Evolutionary conservation across 2,797 vertebrate species (phyloP).

Genomic region (Anabas testudineus): DNA sequence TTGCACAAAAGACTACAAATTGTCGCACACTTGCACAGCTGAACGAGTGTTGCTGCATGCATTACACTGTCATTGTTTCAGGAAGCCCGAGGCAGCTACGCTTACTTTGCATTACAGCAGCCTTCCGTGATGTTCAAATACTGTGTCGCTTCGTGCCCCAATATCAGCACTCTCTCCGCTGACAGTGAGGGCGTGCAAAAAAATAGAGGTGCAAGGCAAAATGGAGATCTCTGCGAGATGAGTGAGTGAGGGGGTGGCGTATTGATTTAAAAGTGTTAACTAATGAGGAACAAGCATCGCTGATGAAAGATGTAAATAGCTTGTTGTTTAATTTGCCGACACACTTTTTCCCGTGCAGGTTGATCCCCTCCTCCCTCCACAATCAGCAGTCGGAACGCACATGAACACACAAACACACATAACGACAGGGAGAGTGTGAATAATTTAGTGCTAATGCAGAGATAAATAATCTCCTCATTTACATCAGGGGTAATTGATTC

Average conservation of each 20-base stretch:
- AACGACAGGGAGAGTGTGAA: slow-evolving; percentile 66
- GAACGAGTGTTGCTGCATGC: not conserved
- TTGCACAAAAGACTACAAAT: not conserved
- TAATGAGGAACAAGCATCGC: slow-evolving; percentile 77
- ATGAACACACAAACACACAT: slow-evolving; percentile 17
- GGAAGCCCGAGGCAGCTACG: not conserved
- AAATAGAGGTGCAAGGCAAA: slow-evolving; percentile 54
- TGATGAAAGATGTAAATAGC: slow-evolving; percentile 82
- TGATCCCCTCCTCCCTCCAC: slow-evolving; percentile 42
- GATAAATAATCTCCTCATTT: slow-evolving; percentile 84
- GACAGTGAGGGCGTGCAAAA: slow-evolving; percentile 30
- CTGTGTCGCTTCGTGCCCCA: not conserved
- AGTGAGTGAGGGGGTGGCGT: slow-evolving; percentile 49
- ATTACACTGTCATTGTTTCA: not conserved
- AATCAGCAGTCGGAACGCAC: slow-evolving; percentile 40
- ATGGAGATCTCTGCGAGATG: slow-evolving; percentile 24
- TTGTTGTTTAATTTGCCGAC: slow-evolving; percentile 78
- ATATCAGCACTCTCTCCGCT: slow-evolving; percentile 23
- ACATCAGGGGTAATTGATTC: slow-evolving; percentile 80
- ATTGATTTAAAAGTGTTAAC: slow-evolving; percentile 80
- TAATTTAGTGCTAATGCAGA: slow-evolving; percentile 83
- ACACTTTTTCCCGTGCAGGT: slow-evolving; percentile 53
- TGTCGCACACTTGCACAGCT: not conserved
- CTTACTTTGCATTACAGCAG: slow-evolving; percentile 1
- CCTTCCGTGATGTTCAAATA: slow-evolving; percentile 7